These are phyloP conservation scores for Brachypteracias leptosomus DNA, from an alignment of 2,113 vertebrate species.

Conservation along the genomic window DNA sequence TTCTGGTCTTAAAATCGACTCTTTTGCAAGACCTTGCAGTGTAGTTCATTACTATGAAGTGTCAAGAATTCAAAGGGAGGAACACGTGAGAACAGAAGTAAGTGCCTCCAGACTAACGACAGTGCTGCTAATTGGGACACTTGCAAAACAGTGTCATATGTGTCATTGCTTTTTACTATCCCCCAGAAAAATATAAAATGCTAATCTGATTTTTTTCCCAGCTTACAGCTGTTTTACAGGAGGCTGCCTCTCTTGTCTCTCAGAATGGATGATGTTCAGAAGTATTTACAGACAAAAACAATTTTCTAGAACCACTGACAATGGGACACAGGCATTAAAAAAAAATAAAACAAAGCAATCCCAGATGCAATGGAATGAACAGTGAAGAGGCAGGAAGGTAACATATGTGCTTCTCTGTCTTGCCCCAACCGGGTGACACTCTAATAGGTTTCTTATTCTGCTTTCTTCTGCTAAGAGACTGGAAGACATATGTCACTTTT, in stretches of 20 bases:
- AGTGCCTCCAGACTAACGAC: neutral
- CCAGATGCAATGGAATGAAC: neutral
- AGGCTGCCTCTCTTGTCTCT: neutral
- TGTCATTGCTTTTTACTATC: slow-evolving; percentile 58
- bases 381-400: slow-evolving; percentile 34
- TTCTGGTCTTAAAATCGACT: neutral
- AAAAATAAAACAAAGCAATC: slow-evolving; percentile 41
- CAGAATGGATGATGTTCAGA: slow-evolving; percentile 25
- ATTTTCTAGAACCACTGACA: slow-evolving; percentile 47
- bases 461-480: slow-evolving; percentile 49
- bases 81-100: neutral
- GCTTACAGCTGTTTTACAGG: neutral
- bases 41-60: neutral
- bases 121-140: slow-evolving; percentile 36
- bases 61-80: slow-evolving; percentile 1
- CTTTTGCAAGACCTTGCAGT: neutral
- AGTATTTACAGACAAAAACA: slow-evolving; percentile 43
- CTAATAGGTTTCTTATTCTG: slow-evolving; percentile 59
- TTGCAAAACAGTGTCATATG: slow-evolving; percentile 57
- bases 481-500: slow-evolving; percentile 79
- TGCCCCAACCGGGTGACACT: slow-evolving; percentile 33
- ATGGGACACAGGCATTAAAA: neutral
- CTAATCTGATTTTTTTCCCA: neutral
- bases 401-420: slow-evolving; percentile 32
- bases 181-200: slow-evolving; percentile 54